Conservation (phyloP, 2,113 vertebrate species). For the Thinocorus orbignyianus region DNA sequence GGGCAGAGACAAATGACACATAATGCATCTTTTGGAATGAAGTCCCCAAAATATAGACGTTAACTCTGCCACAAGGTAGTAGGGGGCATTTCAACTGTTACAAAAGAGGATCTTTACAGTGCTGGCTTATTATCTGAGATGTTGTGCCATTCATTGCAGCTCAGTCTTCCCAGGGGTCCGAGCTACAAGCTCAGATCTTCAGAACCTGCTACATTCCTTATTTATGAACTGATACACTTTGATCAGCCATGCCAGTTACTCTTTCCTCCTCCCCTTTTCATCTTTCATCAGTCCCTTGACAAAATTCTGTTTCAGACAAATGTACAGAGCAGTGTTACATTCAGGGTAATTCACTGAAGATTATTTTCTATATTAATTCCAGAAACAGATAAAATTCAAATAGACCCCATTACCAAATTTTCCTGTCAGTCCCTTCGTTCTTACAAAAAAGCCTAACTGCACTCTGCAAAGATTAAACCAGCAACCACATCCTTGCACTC, state of each 20-base stretch:
- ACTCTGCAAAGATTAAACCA: background rate
- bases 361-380: background rate
- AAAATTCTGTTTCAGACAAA: background rate
- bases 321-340: background rate
- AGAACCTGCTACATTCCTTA: constrained; percentile 19
- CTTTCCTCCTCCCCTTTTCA: background rate
- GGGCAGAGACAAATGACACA: background rate
- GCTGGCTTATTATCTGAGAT: background rate
- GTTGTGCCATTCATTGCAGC: background rate
- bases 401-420: background rate
- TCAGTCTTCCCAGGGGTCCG: background rate
- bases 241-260: background rate
- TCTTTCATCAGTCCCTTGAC: background rate
- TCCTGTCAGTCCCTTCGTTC: background rate
- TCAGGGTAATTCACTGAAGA: background rate
- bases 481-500: background rate
- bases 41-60: background rate
- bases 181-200: background rate
- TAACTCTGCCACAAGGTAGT: background rate
- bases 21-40: background rate
- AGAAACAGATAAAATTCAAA: background rate
- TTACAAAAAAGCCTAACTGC: background rate
- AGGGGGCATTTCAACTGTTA: background rate
- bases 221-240: constrained; percentile 33
- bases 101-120: background rate